Conservation (phyloP, 2,113 vertebrate species). For the Tenebrosternarchus preto region DNA sequence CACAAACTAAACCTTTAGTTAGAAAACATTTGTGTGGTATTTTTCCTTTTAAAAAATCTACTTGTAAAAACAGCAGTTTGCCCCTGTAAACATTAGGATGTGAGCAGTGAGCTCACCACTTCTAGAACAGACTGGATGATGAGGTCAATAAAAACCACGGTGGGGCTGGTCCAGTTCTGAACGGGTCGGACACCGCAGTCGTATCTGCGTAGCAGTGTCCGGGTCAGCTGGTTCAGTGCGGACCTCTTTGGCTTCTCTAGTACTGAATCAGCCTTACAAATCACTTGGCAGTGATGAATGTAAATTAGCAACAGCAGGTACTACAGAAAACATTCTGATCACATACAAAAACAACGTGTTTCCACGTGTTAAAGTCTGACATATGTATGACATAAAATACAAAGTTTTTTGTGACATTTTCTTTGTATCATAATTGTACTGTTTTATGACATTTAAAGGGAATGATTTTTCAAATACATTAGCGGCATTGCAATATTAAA, state of each 20-base stretch:
- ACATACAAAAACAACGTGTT: neutral
- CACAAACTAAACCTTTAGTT: neutral
- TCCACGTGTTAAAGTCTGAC: neutral
- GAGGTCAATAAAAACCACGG: constrained; percentile 78
- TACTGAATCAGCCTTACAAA: constrained; percentile 59
- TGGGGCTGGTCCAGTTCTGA: constrained; percentile 76
- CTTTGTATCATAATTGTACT: too few relatives aligned
- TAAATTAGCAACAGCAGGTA: neutral
- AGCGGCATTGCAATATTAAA: too few relatives aligned
- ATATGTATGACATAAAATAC: neutral
- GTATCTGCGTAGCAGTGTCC: constrained; percentile 77
- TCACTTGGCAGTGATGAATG: constrained; percentile 40
- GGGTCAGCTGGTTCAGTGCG: constrained; percentile 75
- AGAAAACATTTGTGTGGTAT: neutral
- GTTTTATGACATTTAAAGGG: too few relatives aligned
- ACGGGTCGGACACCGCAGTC: constrained; percentile 81
- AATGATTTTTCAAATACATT: too few relatives aligned
- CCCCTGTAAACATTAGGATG: neutral
- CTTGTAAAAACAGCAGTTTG: neutral
- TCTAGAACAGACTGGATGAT: constrained; percentile 79
- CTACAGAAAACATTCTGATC: neutral
- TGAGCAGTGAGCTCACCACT: constrained; percentile 70
- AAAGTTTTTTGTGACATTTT: neutral
- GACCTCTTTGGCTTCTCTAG: constrained; percentile 73
- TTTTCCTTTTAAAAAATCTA: neutral